A percentile compares a stretch with the other conserved stretches of the same genome.
Evolutionary conservation across 2,888 invertebrate species (phyloP).

Genomic region (Meliscaeva auricollis): DNA sequence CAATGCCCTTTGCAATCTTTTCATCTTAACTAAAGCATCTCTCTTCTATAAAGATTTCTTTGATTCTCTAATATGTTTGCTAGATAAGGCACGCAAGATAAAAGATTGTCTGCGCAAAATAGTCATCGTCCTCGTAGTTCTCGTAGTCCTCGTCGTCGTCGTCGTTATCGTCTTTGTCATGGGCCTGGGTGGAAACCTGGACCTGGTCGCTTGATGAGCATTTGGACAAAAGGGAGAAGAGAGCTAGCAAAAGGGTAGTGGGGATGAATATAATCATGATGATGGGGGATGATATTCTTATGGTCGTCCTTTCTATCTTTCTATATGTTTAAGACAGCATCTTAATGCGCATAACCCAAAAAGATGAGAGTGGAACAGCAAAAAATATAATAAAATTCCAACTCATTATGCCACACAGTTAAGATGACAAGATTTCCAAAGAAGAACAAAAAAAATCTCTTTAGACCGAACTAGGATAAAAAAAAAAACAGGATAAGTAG

Average conservation of each 20-base stretch:
- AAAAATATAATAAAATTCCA: conserved; percentile 54
- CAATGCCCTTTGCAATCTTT: conserved; percentile 70
- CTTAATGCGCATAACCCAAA: conserved; percentile 56
- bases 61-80: conserved; percentile 67
- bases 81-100: conserved; percentile 65
- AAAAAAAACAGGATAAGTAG: conserved; percentile 21
- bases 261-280: not conserved
- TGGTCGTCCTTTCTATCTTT: conserved; percentile 13
- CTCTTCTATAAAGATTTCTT: conserved; percentile 40
- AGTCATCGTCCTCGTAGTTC: conserved; percentile 24
- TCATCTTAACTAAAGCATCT: conserved; percentile 52
- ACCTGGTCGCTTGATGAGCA: not conserved
- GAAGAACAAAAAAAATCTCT: conserved; percentile 22
- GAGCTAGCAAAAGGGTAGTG: not conserved
- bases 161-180: not conserved
- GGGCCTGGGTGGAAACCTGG: not conserved
- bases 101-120: conserved; percentile 65
- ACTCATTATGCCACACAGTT: conserved; percentile 58
- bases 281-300: conserved; percentile 33
- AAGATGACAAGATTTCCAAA: conserved; percentile 26
- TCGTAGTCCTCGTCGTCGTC: not conserved
- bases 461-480: conserved; percentile 44
- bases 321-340: conserved; percentile 35
- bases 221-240: not conserved
- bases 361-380: conserved; percentile 16